A percentile compares a stretch with the other conserved stretches of the same genome.
phyloP scores from a whole-genome alignment of 2,113 vertebrate genomes.

The Romanogobio albipinnatus region DNA sequence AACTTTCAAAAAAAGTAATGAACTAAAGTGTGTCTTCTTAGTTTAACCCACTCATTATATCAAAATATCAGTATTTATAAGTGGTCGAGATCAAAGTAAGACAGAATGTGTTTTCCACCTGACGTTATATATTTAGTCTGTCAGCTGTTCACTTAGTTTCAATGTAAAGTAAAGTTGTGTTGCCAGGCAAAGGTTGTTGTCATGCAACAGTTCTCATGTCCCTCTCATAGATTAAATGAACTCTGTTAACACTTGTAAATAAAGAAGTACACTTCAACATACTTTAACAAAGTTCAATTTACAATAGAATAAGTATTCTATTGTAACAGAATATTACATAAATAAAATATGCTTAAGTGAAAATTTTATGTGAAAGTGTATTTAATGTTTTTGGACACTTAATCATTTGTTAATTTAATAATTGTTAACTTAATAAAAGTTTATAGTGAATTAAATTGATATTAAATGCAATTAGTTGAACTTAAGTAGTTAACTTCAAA shows the following conservation, averaged over 20 bases:
- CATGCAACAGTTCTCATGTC: background rate
- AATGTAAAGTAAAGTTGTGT: conserved; percentile 16
- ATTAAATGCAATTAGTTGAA: background rate
- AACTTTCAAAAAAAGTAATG: background rate
- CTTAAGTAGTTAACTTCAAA: background rate
- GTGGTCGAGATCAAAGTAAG: background rate
- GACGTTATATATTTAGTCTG: conserved; percentile 65
- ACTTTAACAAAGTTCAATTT: too few relatives aligned
- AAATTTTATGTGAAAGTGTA: background rate
- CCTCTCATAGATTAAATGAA: background rate
- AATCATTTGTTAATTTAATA: background rate
- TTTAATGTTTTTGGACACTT: background rate
- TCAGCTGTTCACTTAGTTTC: conserved; percentile 65
- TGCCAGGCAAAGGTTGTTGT: background rate
- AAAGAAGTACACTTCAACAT: background rate
- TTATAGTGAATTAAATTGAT: background rate
- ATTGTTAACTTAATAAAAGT: too few relatives aligned
- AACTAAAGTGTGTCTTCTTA: background rate
- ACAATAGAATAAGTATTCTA: background rate
- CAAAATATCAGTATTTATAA: background rate
- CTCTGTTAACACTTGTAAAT: background rate
- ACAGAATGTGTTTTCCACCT: background rate
- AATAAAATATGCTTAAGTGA: background rate
- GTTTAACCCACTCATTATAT: background rate
- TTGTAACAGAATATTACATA: background rate